These are phyloP conservation scores for Calliopum simillimum DNA, from an alignment of 2,888 invertebrate genomes.

Conservation along the genomic window DNA sequence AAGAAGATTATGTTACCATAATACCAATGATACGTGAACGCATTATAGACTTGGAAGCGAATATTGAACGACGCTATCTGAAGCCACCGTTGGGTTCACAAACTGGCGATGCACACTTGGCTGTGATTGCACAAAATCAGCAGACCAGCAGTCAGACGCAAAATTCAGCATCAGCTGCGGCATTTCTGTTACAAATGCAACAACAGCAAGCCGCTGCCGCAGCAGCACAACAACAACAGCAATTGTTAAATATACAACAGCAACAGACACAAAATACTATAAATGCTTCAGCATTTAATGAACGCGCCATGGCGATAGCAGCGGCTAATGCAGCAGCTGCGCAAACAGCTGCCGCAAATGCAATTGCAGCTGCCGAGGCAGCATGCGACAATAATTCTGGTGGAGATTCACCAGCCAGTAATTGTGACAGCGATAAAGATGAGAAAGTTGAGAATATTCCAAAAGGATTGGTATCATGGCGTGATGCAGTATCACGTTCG, in stretches of 20 bases:
- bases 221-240: conserved; percentile 54
- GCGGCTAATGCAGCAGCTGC: conserved; percentile 54
- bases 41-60: conserved; percentile 85
- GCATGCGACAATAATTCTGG: conserved; percentile 46
- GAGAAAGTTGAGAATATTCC: conserved; percentile 65
- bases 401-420: conserved; percentile 64
- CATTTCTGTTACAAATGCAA: conserved; percentile 61
- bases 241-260: conserved; percentile 60
- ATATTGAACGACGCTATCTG: conserved; percentile 92
- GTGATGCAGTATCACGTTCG: conserved; percentile 86
- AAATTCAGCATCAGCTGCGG: conserved; percentile 65
- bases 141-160: conserved; percentile 66
- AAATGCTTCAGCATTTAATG: conserved; percentile 58
- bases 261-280: conserved; percentile 51
- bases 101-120: conserved; percentile 74
- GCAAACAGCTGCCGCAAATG: conserved; percentile 33
- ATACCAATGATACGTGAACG: conserved; percentile 73
- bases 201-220: conserved; percentile 55
- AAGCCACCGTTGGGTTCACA: conserved; percentile 85
- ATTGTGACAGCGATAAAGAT: conserved; percentile 65
- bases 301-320: conserved; percentile 61
- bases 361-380: conserved; percentile 36
- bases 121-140: conserved; percentile 70
- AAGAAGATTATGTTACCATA: conserved; percentile 71
- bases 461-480: conserved; percentile 85